Percentiles rank a stretch among this genome's conserved stretches.
Evolutionary conservation across 1,140 invertebrate genomes (phyloP).

Genomic region (Lepidotrigona ventralis): DNA sequence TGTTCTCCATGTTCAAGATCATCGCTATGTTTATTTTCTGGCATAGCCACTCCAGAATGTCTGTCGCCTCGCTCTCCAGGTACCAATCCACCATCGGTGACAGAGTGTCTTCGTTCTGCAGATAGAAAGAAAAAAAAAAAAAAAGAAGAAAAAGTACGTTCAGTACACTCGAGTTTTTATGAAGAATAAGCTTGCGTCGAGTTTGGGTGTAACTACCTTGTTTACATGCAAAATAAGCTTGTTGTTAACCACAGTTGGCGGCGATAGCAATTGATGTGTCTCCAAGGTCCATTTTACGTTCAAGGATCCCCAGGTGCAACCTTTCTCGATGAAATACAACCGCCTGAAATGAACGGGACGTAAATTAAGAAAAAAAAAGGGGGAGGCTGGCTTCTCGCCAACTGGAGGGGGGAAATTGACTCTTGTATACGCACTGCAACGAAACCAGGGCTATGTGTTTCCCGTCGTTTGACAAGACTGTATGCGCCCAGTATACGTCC

Average conservation of each 20-base stretch:
- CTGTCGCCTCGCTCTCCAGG: conserved; percentile 83
- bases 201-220: conserved; percentile 81
- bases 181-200: no score
- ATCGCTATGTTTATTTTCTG: conserved; percentile 87
- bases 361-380: background rate
- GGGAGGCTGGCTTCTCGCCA: no score
- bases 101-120: conserved; percentile 81
- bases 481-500: conserved; percentile 88
- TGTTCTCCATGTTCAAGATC: conserved; percentile 85
- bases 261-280: conserved; percentile 87
- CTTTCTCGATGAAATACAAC: conserved; percentile 87
- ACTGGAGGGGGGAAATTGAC: background rate
- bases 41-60: conserved; percentile 86
- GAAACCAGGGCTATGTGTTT: conserved; percentile 80
- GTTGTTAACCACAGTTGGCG: conserved; percentile 83
- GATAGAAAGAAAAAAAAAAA: conserved; percentile 21
- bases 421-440: conserved; percentile 75
- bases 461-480: conserved; percentile 81
- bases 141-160: background rate
- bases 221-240: conserved; percentile 87
- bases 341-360: conserved; percentile 80
- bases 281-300: conserved; percentile 88
- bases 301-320: conserved; percentile 86
- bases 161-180: background rate
- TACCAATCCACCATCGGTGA: conserved; percentile 83